Base-by-base conservation (phyloP, 2,888 invertebrate genomes). In the Sinelater perroti region DNA sequence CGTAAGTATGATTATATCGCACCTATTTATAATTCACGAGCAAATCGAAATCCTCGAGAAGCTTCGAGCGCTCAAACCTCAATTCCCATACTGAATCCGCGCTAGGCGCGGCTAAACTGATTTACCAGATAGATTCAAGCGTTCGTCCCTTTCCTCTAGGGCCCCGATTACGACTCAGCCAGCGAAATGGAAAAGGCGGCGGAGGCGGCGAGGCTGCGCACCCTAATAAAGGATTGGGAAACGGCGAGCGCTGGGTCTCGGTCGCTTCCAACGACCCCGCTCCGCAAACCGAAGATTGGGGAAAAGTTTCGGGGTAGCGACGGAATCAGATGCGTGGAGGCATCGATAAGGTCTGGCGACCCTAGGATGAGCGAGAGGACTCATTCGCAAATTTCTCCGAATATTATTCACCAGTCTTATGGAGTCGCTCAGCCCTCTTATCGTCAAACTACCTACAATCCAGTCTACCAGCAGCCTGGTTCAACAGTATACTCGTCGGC, bases 111-210 rank as follows among this genome's bases (percentile, higher is more conserved):
- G 7, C 21, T 18, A 46, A 46, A 31, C 31, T 46, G 18, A 46
- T 31, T 30, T 31, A 10, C 3, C 24, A 21, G 13, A 38, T 20
- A 40, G 21, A 40, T 40, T 24, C 40, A 40, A 40, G 30, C 20
- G 14, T 57, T 44, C 56, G 11, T 56, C 33, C 10, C 33, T 49
- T 49, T 56, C 47, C 72, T 75, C 7, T 78, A 91, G 91, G 92
- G 92, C 55, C 89, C 87, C 62, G 92, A 92, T 74, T 92, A 91
- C 76, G 90, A 92, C 73, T 88, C 89, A 5, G 82, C 84, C 56
- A 87, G 88, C 75, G 91, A 91, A 78, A 86, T 86, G 52, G 91
- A 91, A 80, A 82, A 86, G 44, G 84, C 84, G 36, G 74, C 86
- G 68, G 89, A 89, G 72, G 83, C 85, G 45, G 87, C 87, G 53